Percentiles rank a stretch among this genome's conserved stretches.
phyloP scores from a whole-genome alignment of 2,797 vertebrate genomes.

The Natrix natrix region DNA sequence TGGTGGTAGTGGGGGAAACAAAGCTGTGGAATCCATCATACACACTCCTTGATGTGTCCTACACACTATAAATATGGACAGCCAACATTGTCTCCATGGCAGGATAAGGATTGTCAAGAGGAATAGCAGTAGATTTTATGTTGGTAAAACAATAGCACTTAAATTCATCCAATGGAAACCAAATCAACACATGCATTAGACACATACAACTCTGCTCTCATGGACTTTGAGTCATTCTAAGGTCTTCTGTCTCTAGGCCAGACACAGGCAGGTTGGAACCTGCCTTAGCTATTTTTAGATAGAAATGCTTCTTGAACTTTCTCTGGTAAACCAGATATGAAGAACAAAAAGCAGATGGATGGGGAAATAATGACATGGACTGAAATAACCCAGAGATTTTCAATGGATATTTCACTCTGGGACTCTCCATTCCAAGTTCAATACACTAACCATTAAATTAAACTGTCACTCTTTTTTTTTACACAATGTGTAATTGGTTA shows the following conservation, averaged over 20 bases:
- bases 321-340: neutral
- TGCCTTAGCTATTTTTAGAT: neutral
- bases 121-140: neutral
- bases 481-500: neutral
- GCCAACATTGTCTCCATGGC: neutral
- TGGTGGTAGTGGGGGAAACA: neutral
- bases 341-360: neutral
- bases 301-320: neutral
- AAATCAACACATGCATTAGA: neutral
- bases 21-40: neutral
- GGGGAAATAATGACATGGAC: neutral
- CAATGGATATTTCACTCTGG: neutral
- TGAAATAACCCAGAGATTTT: neutral
- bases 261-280: neutral
- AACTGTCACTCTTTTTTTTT: neutral
- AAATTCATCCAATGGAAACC: neutral
- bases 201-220: neutral
- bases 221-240: neutral
- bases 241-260: neutral
- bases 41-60: neutral
- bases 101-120: neutral
- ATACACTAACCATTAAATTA: neutral
- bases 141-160: neutral
- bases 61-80: neutral
- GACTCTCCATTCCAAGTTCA: neutral